Percentiles rank a stretch among this genome's conserved stretches.
Conservation (phyloP, 2,113 vertebrate species). For the Atractosteus spatula region DNA sequence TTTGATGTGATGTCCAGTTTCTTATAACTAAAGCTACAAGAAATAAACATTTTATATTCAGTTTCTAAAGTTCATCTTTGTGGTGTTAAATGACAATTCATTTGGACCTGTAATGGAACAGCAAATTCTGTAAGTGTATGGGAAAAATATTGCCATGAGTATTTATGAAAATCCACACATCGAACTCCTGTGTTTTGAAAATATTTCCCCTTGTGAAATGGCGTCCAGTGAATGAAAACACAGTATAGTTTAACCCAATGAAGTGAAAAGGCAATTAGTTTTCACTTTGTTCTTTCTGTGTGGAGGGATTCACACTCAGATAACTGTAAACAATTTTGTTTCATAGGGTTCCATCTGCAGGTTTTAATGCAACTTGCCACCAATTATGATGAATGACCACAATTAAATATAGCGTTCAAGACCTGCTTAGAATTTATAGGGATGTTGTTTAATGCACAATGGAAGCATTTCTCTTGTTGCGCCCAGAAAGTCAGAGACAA, state of each 20-base stretch:
- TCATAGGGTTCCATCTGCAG: constrained; percentile 29
- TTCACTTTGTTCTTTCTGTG: constrained; percentile 59
- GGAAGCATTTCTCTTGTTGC: neutral
- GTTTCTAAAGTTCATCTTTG: too few relatives aligned
- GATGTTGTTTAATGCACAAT: constrained; percentile 10
- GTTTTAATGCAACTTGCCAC: constrained; percentile 66
- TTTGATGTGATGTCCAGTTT: too few relatives aligned
- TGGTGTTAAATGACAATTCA: too few relatives aligned
- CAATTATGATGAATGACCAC: constrained; percentile 77
- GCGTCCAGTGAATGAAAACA: too few relatives aligned
- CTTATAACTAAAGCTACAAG: too few relatives aligned
- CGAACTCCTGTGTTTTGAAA: too few relatives aligned
- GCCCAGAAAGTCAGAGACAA: neutral
- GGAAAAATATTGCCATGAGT: too few relatives aligned
- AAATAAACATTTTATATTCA: too few relatives aligned
- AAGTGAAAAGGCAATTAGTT: constrained; percentile 77
- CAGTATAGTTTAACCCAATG: constrained; percentile 55
- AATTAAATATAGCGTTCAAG: constrained; percentile 74
- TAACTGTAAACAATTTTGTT: constrained; percentile 27
- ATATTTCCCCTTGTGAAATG: too few relatives aligned
- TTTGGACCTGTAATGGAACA: too few relatives aligned
- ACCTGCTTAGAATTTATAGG: constrained; percentile 30
- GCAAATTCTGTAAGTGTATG: too few relatives aligned
- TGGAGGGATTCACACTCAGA: constrained; percentile 51
- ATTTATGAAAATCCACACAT: too few relatives aligned